Percentiles rank a stretch among this genome's conserved stretches.
These are phyloP conservation scores for Aldrovandia affinis DNA, from an alignment of 2,797 vertebrate genomes.

Conservation along the genomic window DNA sequence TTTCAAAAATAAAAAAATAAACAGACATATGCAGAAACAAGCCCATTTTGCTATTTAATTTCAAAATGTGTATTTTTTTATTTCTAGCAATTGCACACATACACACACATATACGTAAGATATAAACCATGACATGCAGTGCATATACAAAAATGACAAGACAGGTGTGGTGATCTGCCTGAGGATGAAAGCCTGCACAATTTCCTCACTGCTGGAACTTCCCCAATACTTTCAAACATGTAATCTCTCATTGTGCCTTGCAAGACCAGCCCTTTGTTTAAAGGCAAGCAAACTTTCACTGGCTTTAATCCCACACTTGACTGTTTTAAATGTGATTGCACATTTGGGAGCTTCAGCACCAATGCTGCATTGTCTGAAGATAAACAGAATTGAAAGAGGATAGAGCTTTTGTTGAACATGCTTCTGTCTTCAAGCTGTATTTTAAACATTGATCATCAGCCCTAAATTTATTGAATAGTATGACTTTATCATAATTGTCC, in stretches of 20 bases:
- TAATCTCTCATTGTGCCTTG: slow-evolving; percentile 33
- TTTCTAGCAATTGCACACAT: no score
- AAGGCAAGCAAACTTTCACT: slow-evolving; percentile 24
- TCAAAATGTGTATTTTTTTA: no score
- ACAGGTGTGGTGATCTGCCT: no score
- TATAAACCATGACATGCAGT: no score
- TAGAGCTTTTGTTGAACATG: slow-evolving; percentile 15
- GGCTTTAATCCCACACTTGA: slow-evolving; percentile 29
- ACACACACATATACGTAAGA: no score
- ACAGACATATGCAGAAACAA: no score
- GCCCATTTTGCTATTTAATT: no score
- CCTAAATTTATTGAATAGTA: not conserved
- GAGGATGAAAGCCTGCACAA: no score
- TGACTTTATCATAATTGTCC: not conserved
- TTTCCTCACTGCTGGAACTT: no score
- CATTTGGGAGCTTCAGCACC: not conserved
- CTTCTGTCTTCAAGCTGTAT: not conserved
- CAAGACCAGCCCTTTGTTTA: slow-evolving; percentile 24
- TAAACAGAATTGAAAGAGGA: slow-evolving; percentile 11
- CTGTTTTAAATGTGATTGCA: not conserved
- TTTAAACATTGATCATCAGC: slow-evolving; percentile 9
- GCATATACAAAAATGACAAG: no score
- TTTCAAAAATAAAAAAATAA: no score
- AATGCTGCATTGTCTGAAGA: slow-evolving; percentile 19
- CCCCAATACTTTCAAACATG: no score